Evolutionary conservation across 2,888 invertebrate genomes (phyloP), one percentile per base, ranked within the genome.

Genomic region (Nomada hirtipes): DNA sequence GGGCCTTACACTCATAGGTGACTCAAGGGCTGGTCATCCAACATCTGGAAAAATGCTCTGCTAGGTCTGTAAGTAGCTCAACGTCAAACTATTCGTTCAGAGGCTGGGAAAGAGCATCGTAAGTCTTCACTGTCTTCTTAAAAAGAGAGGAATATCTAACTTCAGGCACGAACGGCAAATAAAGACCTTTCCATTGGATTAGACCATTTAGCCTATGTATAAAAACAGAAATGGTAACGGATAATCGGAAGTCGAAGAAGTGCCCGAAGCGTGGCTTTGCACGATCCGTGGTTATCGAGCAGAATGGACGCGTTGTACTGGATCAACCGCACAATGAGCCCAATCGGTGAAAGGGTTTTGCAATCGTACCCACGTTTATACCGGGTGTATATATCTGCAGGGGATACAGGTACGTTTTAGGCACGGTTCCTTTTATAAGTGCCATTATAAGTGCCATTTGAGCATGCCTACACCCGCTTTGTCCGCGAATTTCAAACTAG

Each of bases 241-340:
- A 82, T 82, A 72, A 83, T 82, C 75, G 59, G 36, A 69, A 76
- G 47, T 74, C 57, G 59, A 75, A 74, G 76, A 76, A 77, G 55
- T 77, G 86, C 86, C 87, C 26, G 70, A 57, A 87, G 86, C 83
- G 79, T 83, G 79, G 86, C 80, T 86, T 86, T 83, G 75, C 85
- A 60, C 71, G 86, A 85, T 86, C 69, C 63, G 79, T 69, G 80
- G 74, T 85, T 85, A 87, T 69, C 78, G 69, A 67, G 52, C 73
- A 76, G 78, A 80, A 76, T 73, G 71, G 80, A 70, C 85, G 85
- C 80, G 85, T 79, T 84, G 75, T 84, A 68, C 81, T 68, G 85
- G 78, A 85, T 78, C 82, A 67, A 55, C 69, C 64, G 69, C 65
- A 77, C 75, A 86, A 79, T 76, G 77, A 77, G 68, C 84, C 73